A percentile compares a stretch with the other conserved stretches of the same genome.
Conservation (phyloP, 2,113 vertebrate genomes). For the Enhydra lutris region DNA sequence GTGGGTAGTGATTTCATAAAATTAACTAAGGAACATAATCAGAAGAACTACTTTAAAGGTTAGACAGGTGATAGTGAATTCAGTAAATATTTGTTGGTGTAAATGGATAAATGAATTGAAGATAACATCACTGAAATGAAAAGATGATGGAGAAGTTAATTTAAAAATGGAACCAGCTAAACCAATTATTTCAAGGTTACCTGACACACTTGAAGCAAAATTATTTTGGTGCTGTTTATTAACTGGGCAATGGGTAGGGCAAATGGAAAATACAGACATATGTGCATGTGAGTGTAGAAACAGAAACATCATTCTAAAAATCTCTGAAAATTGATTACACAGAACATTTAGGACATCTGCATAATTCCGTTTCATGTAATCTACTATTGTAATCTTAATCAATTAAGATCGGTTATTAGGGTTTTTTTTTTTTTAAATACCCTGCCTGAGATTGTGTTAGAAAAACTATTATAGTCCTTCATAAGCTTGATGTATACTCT, state of each 20-base stretch:
- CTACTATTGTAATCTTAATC: neutral
- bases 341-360: neutral
- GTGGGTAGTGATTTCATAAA: neutral
- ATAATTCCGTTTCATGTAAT: neutral
- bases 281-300: neutral
- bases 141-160: constrained; percentile 35
- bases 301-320: neutral
- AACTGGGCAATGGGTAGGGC: neutral
- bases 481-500: neutral
- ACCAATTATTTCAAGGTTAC: constrained; percentile 42
- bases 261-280: neutral
- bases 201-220: constrained; percentile 30
- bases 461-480: neutral
- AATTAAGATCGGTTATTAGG: neutral
- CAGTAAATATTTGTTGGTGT: constrained; percentile 33
- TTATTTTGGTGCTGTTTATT: neutral
- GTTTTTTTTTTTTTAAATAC: neutral
- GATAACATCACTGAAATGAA: constrained; percentile 25
- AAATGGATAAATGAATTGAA: constrained; percentile 39
- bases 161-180: constrained; percentile 43
- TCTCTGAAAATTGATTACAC: neutral
- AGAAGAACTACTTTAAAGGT: neutral
- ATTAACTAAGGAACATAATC: constrained; percentile 4
- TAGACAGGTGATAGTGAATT: constrained; percentile 21
- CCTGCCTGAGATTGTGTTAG: neutral